Evolutionary conservation across 1,140 invertebrate species (phyloP).

Genomic region (Ladona fulva): DNA sequence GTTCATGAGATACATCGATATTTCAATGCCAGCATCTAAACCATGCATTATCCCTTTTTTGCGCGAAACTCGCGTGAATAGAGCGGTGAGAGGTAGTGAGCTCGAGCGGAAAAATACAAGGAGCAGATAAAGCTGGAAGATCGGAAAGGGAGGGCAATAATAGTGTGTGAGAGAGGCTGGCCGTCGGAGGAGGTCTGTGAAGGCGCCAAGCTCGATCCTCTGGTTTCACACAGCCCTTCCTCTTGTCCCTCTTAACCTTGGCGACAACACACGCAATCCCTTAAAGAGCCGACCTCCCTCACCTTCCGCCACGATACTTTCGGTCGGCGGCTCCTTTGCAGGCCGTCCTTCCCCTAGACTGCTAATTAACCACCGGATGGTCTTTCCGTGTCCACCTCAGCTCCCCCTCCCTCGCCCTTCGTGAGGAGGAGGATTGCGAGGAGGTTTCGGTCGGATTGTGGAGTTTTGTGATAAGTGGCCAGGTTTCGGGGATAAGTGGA

Average conservation of each 20-base stretch:
- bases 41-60: too few relatives aligned
- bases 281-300: not conserved
- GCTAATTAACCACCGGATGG: constrained; percentile 3
- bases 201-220: too few relatives aligned
- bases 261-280: not conserved
- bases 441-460: not conserved
- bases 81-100: too few relatives aligned
- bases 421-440: not conserved
- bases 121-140: too few relatives aligned
- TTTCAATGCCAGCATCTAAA: too few relatives aligned
- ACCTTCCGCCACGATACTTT: not conserved
- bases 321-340: not conserved
- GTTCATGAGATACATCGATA: too few relatives aligned
- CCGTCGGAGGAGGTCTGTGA: too few relatives aligned
- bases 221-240: not conserved
- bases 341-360: not conserved
- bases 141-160: too few relatives aligned
- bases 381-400: not conserved
- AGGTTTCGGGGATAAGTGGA: not conserved
- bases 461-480: not conserved
- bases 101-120: too few relatives aligned
- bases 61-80: too few relatives aligned
- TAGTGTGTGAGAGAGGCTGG: too few relatives aligned
- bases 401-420: not conserved
- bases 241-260: not conserved